Evolutionary conservation across 2,113 vertebrate species (phyloP).

Genomic region (Collichthys lucidus): DNA sequence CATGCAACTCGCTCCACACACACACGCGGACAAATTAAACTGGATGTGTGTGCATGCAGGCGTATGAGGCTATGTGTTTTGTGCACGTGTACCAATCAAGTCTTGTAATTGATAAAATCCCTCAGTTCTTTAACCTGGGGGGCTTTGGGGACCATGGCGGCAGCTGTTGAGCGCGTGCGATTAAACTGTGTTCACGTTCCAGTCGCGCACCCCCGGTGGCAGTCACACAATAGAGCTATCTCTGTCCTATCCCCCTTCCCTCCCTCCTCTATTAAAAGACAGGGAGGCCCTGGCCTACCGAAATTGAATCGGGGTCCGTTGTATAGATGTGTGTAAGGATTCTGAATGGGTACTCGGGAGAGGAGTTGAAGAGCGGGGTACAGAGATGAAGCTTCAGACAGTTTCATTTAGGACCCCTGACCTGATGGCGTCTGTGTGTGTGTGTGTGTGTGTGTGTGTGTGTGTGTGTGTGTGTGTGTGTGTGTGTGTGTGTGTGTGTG

Average conservation of each 20-base stretch:
- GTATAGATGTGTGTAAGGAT: constrained; percentile 64
- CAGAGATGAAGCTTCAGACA: constrained; percentile 71
- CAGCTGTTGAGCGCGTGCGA: constrained; percentile 80
- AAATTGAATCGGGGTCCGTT: constrained; percentile 78
- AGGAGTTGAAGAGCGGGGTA: constrained; percentile 36
- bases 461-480: constrained; percentile 28
- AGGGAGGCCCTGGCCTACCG: constrained; percentile 66
- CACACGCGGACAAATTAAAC: constrained; percentile 41
- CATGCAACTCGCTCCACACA: constrained; percentile 52
- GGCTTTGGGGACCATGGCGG: constrained; percentile 71
- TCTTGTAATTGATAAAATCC: constrained; percentile 77
- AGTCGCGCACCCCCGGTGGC: constrained; percentile 71
- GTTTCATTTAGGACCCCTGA: constrained; percentile 80
- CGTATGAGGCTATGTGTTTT: constrained; percentile 43
- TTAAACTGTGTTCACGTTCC: constrained; percentile 78
- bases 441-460: constrained; percentile 20
- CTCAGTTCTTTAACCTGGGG: constrained; percentile 74
- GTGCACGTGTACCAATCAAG: constrained; percentile 75
- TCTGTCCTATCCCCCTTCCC: constrained; percentile 54
- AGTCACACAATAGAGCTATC: constrained; percentile 80
- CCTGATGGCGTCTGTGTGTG: constrained; percentile 49
- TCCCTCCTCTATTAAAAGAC: constrained; percentile 55
- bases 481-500: constrained; percentile 17
- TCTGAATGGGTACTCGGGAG: constrained; percentile 55
- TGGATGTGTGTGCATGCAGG: constrained; percentile 49